Evolutionary conservation across 2,888 invertebrate genomes (phyloP), one percentile per base, ranked within the genome.

Genomic region (Plagodis pulveraria): DNA sequence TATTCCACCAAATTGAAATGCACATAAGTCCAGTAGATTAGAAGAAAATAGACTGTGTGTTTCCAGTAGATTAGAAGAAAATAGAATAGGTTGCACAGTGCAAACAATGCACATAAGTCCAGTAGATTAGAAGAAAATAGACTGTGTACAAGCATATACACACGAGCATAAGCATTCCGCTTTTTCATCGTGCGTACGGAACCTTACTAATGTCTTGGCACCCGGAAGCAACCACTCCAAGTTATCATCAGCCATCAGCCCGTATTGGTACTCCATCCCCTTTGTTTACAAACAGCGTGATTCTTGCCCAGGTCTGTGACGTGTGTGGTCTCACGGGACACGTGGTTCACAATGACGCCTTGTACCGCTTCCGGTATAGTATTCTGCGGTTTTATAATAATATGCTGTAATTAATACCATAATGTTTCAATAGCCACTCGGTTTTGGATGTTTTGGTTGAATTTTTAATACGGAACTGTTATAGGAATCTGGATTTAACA

Each of bases 321-420:
- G 65, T 63, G 69, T 65, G 69, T 69, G 69, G 66, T 61, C 69
- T 50, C 55, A 49, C n/a, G 11, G 58, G 55, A 61, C 69, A 65
- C 69, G 65, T 65, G 69, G 60, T 44, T 36, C 52, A 57, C 50
- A 55, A 58, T 54, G 59, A 46, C 52, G 48, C 52, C 50, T 54
- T 62, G 53, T 50, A 50, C 45, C 50, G 50, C 69, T 69, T 69
- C 66, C 69, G 66, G 59, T 58, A 55, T 57, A 38, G 22, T 43
- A 32, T 44, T 40, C 44, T 58, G 50, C 51, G 56, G 46, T 50
- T 55, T 52, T 56, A 46, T 46, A 34, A 44, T 49, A 44, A 57
- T 52, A 48, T 32, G 48, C 50, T 34, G 32, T 60, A 58, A 58
- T 62, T 56, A 41, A 36, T n/a, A 8, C 36, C 51, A 47, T 51